Evolutionary conservation across 1,140 invertebrate genomes (phyloP), one percentile per base, ranked within the genome.

Genomic region (Pseudomyrmex sp.): DNA sequence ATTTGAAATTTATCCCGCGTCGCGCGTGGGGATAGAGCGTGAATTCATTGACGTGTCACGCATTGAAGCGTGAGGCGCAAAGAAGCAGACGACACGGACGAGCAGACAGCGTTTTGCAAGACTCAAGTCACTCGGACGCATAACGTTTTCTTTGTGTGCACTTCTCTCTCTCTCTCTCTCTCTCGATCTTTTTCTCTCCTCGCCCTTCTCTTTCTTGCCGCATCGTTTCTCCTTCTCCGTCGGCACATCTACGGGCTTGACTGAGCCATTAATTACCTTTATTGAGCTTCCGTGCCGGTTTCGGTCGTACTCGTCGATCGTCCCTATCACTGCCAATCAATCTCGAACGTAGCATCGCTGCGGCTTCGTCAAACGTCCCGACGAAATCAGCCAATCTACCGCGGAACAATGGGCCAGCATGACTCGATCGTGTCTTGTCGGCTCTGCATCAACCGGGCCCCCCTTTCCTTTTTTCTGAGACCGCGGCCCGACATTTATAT

Each of bases 321-420:
- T 90, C 90, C 91, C 88, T 93, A 92, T 93, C 92, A 91, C 85
- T 86, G 88, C 85, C 91, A 91, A 93, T 93, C 91, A 92, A 93
- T 93, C 92, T 93, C 86, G 74, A 80, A 72, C 86, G 83, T 63
- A 87, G 84, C 82, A 79, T 79, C 73, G 79, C 70, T 50, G 84
- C 82, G 85, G 88, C 86, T 85, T 88, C 88, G 89, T 90, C 90
- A 89, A 90, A 85, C 88, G 85, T 87, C 83, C 83, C 88, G 88
- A 90, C 79, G 68, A 87, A 83, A 86, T 90, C 86, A 82, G 88
- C 85, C 90, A 90, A 92, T 92, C 91, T 87, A 90, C 85, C 79
- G 84, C 82, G 82, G 89, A 87, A 92, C 91, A 92, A 92, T 92
- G 88, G 89, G 82, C 73, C 87, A 89, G 89, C 90, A 90, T 90